These are phyloP conservation scores for Heliconius hermathena DNA, from an alignment of 1,140 invertebrate species.

Conservation along the genomic window DNA sequence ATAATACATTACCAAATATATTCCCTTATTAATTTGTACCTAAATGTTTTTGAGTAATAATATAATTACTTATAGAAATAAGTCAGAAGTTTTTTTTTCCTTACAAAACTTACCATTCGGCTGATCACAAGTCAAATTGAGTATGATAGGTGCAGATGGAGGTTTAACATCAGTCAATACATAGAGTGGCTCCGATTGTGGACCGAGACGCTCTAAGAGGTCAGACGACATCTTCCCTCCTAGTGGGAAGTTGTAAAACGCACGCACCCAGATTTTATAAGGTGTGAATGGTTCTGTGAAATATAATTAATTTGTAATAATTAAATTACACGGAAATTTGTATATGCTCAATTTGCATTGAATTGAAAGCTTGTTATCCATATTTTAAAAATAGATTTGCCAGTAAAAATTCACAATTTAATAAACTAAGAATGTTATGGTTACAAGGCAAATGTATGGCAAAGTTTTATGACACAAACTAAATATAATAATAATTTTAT, in stretches of 20 bases:
- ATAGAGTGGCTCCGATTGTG: constrained; percentile 86
- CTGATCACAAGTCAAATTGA: constrained; percentile 90
- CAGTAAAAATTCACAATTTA: no score
- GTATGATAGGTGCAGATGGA: constrained; percentile 89
- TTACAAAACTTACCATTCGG: constrained; percentile 58
- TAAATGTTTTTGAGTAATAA: no score
- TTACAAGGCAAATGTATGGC: background rate
- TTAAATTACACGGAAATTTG: background rate
- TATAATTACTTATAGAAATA: no score
- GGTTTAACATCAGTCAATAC: constrained; percentile 91
- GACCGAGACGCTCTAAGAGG: constrained; percentile 60
- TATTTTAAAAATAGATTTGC: no score
- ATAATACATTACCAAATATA: no score
- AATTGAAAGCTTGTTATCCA: no score
- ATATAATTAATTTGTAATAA: background rate
- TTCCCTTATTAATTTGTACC: no score
- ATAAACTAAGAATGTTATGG: background rate
- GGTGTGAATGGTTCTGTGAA: constrained; percentile 85
- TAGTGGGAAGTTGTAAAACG: constrained; percentile 77
- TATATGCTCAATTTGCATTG: no score
- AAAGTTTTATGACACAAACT: no score
- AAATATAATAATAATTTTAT: no score
- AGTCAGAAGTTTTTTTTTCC: background rate
- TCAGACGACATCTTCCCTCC: constrained; percentile 62
- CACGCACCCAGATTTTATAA: constrained; percentile 93